Base-by-base conservation (phyloP, 2,797 vertebrate species). In the Sebastes miniatus region DNA sequence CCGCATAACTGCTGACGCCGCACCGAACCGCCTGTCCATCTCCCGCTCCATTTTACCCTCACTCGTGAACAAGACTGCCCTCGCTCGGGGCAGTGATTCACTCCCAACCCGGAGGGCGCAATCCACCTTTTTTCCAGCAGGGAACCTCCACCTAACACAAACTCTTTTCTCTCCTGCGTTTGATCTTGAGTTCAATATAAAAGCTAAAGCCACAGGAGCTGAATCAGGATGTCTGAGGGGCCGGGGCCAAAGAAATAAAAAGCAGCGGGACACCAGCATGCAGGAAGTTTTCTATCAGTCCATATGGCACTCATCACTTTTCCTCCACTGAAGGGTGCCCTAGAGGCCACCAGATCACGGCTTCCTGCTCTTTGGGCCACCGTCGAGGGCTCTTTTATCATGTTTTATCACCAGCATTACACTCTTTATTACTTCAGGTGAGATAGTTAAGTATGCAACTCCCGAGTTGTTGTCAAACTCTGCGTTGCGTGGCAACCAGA, bases 401-500 rank as follows among this genome's bases (percentile, higher is more conserved):
- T 10, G 52, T 18, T 69, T 22, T 3, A 54, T 34, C n/a, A 22
- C 1, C 24, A 31, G 8, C 29, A 2, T 24, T 27, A 2, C 14
- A 18, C 16, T 39, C 24, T 50, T 25, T 13, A 39, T 34, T 4
- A 29, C 52, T 61, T 54, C 20, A n/a, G 31, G 9, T 34, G 52
- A 71, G 20, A 29, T 16, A 9, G 4, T 54, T 84, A 76, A 80
- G 69, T 57, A 52, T 16, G 20, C 76, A 63, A 61, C 36, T 31
- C n/a, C 39, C 0, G 24, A 67, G 24, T 58, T 58, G 24, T 34
- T 72, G 50, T 86, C 24, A 63, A 70, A 69, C 16, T 68, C 16
- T 24, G 36, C 34, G 85, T 88, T 88, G 89, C 87, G 32, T 85
- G 59, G 87, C 74, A 85, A 90, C 89, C 52, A 13, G 27, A 22